These are phyloP conservation scores for Odontocolon sp. DNA, from an alignment of 2,888 invertebrate species.

Conservation along the genomic window DNA sequence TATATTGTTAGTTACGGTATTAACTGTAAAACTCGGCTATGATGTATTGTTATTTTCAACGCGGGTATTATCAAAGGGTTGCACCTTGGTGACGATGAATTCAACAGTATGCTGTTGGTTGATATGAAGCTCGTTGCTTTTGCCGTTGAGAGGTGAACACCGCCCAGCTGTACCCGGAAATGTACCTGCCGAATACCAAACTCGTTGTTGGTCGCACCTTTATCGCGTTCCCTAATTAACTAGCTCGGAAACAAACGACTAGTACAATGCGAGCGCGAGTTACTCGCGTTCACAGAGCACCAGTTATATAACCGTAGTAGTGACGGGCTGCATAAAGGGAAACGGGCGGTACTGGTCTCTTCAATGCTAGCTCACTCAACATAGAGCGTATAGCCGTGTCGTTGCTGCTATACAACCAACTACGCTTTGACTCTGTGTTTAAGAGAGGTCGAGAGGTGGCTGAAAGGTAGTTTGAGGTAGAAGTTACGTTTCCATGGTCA, in stretches of 20 bases:
- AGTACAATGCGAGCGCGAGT: slow-evolving; percentile 53
- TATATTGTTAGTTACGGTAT: too few species aligned
- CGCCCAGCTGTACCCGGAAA: slow-evolving; percentile 24
- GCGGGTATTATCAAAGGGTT: slow-evolving; percentile 8
- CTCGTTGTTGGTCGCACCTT: slow-evolving; percentile 60
- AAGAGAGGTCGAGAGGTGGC: neutral
- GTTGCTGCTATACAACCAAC: too few species aligned
- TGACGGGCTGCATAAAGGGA: slow-evolving; percentile 34
- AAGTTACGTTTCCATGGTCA: slow-evolving; percentile 17
- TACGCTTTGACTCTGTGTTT: too few species aligned
- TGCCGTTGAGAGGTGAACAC: neutral
- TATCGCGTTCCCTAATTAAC: slow-evolving; percentile 61
- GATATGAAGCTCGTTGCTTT: neutral
- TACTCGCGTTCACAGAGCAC: slow-evolving; percentile 39
- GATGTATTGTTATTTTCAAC: slow-evolving; percentile 18
- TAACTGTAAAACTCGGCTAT: too few species aligned
- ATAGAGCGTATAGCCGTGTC: too few species aligned
- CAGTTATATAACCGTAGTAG: neutral
- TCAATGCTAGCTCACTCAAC: too few species aligned
- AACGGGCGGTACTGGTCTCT: slow-evolving; percentile 33
- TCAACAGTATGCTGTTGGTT: too few species aligned
- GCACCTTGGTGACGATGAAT: neutral
- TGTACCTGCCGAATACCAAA: slow-evolving; percentile 47
- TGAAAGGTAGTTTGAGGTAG: slow-evolving; percentile 3
- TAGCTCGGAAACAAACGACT: slow-evolving; percentile 58